A percentile compares a stretch with the other conserved stretches of the same genome.
phyloP scores from a whole-genome alignment of 2,797 vertebrate species.

The Notolepis coatsorum region DNA sequence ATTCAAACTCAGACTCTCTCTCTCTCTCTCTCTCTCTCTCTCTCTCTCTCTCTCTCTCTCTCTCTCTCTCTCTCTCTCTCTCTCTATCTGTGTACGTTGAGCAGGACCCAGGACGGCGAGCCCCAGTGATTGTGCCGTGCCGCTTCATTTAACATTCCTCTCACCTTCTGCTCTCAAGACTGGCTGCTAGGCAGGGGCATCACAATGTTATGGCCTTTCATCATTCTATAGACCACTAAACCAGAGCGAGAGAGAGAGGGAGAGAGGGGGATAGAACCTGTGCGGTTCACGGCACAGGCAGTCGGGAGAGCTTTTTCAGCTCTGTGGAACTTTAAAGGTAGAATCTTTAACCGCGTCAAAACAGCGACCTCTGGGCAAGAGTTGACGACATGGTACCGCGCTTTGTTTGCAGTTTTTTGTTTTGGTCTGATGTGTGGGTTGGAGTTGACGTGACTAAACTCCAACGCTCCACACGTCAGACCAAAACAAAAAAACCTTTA shows the following conservation, averaged over 20 bases:
- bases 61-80: background rate
- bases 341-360: too few species aligned
- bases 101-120: slow-evolving; percentile 24
- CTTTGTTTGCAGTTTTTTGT: too few species aligned
- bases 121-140: slow-evolving; percentile 6
- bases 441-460: too few species aligned
- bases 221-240: slow-evolving; percentile 55
- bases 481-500: too few species aligned
- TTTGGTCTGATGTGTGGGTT: too few species aligned
- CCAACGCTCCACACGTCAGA: too few species aligned
- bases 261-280: background rate
- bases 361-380: too few species aligned
- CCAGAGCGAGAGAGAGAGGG: slow-evolving; percentile 19
- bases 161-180: slow-evolving; percentile 60
- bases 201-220: slow-evolving; percentile 64
- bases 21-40: background rate
- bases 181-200: slow-evolving; percentile 64
- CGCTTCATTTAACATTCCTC: slow-evolving; percentile 66
- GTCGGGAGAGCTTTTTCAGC: too few species aligned
- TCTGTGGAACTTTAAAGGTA: too few species aligned
- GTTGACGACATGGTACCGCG: too few species aligned
- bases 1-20: background rate
- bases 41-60: background rate
- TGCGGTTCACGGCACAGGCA: background rate
- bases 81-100: slow-evolving; percentile 10